Conservation (phyloP, 2,888 invertebrate species). For the Tipula helvola region DNA sequence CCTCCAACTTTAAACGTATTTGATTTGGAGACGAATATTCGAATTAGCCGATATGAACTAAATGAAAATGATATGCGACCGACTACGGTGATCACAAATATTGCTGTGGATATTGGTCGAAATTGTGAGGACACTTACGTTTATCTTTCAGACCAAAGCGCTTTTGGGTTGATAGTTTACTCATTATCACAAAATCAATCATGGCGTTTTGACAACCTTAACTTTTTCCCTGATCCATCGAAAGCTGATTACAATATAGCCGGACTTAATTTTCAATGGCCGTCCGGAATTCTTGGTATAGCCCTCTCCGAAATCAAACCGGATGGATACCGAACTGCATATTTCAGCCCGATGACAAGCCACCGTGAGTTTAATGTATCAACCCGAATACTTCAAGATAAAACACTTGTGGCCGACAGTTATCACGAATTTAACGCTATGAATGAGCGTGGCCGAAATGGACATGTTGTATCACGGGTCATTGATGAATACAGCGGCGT, state of each 20-base stretch:
- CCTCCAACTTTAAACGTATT: conserved; percentile 68
- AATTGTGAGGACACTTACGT: conserved; percentile 65
- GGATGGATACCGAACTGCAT: conserved; percentile 58
- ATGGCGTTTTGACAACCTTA: conserved; percentile 68
- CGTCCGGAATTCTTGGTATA: conserved; percentile 70
- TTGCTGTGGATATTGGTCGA: conserved; percentile 62
- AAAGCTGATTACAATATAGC: conserved; percentile 66
- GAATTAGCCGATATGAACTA: conserved; percentile 56
- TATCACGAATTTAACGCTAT: conserved; percentile 53
- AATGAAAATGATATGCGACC: conserved; percentile 59
- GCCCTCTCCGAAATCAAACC: conserved; percentile 52
- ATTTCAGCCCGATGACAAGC: conserved; percentile 68
- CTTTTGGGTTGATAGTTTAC: conserved; percentile 68
- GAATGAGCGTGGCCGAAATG: conserved; percentile 50
- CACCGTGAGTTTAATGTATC: conserved; percentile 67
- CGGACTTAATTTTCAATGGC: conserved; percentile 77
- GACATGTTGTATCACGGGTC: conserved; percentile 59
- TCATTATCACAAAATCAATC: conserved; percentile 64
- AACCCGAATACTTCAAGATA: conserved; percentile 56
- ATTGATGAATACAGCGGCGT: conserved; percentile 58
- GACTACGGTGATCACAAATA: conserved; percentile 72
- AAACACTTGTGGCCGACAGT: conserved; percentile 49
- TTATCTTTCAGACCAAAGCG: conserved; percentile 70
- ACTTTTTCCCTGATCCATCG: conserved; percentile 69
- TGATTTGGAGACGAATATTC: conserved; percentile 58